phyloP scores from a whole-genome alignment of 2,888 invertebrate genomes.

The Meteorus cinctellus region DNA sequence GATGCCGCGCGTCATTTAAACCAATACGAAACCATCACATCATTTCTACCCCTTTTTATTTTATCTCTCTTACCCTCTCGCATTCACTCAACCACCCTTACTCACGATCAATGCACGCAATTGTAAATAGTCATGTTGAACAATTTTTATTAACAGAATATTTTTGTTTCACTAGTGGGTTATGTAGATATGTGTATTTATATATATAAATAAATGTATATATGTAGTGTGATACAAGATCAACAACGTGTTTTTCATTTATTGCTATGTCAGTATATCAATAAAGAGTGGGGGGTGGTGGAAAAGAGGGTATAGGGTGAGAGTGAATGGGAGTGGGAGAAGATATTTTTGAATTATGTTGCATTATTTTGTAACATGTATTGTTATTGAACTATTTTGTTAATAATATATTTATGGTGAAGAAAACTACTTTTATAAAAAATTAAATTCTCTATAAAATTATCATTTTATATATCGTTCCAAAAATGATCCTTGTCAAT shows the following conservation, averaged over 20 bases:
- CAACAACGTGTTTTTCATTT: slow-evolving; percentile 39
- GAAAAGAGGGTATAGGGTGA: too few relatives aligned
- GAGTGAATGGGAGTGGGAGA: too few relatives aligned
- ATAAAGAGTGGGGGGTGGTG: too few relatives aligned
- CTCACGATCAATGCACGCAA: slow-evolving; percentile 40
- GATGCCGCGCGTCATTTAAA: slow-evolving; percentile 24
- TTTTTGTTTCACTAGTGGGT: slow-evolving; percentile 54
- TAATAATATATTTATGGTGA: too few relatives aligned
- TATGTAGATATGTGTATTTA: background rate
- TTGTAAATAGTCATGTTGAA: slow-evolving; percentile 59
- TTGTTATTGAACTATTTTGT: background rate
- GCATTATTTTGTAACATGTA: background rate
- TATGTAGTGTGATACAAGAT: slow-evolving; percentile 40
- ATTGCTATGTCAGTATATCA: background rate
- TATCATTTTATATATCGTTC: too few relatives aligned
- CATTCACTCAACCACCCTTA: background rate
- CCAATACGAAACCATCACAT: slow-evolving; percentile 12
- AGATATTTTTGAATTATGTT: background rate
- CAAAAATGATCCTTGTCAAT: too few relatives aligned
- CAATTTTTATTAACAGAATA: slow-evolving; percentile 64
- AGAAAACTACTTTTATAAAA: background rate
- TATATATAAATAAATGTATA: slow-evolving; percentile 3
- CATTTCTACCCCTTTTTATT: background rate
- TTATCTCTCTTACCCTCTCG: background rate
- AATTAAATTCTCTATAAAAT: background rate